Conservation (phyloP, 2,888 invertebrate species). For the Smittia aterrima region DNA sequence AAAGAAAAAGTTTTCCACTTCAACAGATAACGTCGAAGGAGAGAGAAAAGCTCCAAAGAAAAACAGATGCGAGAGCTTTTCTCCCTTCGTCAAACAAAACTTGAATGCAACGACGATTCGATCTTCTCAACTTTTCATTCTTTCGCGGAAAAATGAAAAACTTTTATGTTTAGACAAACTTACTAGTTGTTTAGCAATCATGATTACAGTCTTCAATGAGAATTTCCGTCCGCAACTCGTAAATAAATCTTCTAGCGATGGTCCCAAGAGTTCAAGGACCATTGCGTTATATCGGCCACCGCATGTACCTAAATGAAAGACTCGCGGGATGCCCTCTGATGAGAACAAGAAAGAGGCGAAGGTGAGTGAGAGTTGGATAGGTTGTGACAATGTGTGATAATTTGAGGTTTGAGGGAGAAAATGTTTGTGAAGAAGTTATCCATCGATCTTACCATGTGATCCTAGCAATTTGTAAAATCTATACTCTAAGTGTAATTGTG, state of each 20-base stretch:
- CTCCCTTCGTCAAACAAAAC: neutral
- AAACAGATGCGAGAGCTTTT: neutral
- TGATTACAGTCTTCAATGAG: constrained; percentile 68
- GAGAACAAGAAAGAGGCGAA: neutral
- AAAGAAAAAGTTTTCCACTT: neutral
- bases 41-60: neutral
- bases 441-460: constrained; percentile 73
- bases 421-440: neutral
- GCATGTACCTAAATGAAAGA: constrained; percentile 72
- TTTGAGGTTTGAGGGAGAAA: neutral
- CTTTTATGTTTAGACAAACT: constrained; percentile 44
- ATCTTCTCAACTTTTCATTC: neutral
- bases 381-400: neutral
- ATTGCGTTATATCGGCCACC: constrained; percentile 70
- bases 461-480: constrained; percentile 99
- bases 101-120: neutral
- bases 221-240: constrained; percentile 70
- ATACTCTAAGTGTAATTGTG: constrained; percentile 99
- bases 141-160: neutral
- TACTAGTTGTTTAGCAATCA: constrained; percentile 70
- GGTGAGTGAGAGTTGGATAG: neutral
- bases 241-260: constrained; percentile 71
- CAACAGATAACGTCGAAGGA: neutral
- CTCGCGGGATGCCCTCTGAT: constrained; percentile 67
- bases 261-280: constrained; percentile 71